These are phyloP conservation scores for Orius laevigatus DNA, from an alignment of 1,140 invertebrate species.

Conservation along the genomic window DNA sequence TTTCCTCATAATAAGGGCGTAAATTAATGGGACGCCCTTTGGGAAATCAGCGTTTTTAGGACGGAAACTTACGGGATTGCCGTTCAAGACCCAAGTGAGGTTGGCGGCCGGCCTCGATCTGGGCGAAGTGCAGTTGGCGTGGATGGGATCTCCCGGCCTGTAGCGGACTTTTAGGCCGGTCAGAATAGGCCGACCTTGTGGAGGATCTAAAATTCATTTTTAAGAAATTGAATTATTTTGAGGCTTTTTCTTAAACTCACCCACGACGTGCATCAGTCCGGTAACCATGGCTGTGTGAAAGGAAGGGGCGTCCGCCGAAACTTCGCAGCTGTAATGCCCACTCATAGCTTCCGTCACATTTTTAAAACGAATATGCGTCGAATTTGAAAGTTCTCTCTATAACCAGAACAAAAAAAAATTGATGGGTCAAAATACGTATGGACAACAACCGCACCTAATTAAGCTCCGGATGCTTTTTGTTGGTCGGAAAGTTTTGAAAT, in stretches of 20 bases:
- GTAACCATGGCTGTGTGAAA: slow-evolving; percentile 54
- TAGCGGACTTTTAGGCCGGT: slow-evolving; percentile 32
- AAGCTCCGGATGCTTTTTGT: too few relatives aligned
- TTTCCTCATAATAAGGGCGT: too few relatives aligned
- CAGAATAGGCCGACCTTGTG: slow-evolving; percentile 30
- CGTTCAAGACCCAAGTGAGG: slow-evolving; percentile 56
- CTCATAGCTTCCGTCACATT: slow-evolving; percentile 44
- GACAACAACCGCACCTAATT: too few relatives aligned
- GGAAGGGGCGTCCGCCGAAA: slow-evolving; percentile 66
- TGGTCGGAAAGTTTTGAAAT: too few relatives aligned
- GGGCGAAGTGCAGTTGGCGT: slow-evolving; percentile 34
- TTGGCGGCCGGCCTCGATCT: slow-evolving; percentile 48
- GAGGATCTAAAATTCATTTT: slow-evolving; percentile 26
- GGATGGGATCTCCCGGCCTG: slow-evolving; percentile 31
- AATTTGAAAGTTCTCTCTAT: slow-evolving; percentile 37
- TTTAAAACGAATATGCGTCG: slow-evolving; percentile 42
- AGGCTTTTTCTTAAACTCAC: slow-evolving; percentile 29
- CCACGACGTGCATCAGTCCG: slow-evolving; percentile 48
- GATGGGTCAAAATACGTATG: too few relatives aligned
- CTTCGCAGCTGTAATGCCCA: slow-evolving; percentile 60
- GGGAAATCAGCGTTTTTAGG: too few relatives aligned
- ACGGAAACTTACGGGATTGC: slow-evolving; percentile 45
- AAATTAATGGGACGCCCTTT: too few relatives aligned
- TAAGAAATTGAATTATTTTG: background rate
- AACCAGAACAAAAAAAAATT: background rate